Percentiles rank a stretch among this genome's conserved stretches.
Conservation (phyloP, 2,888 invertebrate genomes). For the Cerastoderma edule region DNA sequence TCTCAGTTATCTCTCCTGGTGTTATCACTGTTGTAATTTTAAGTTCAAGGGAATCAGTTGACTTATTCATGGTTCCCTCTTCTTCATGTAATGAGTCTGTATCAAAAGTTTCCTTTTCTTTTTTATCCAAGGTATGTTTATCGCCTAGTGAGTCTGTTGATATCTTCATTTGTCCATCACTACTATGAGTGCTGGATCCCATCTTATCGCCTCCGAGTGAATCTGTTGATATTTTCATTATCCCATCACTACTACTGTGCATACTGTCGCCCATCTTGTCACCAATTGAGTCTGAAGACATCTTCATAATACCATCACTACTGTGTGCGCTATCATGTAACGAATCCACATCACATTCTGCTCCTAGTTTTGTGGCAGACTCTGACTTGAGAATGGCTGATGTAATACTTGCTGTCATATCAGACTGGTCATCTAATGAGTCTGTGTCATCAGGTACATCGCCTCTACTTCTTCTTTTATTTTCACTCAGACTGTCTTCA, state of each 20-base stretch:
- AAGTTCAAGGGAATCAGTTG: constrained; percentile 73
- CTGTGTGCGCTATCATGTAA: constrained; percentile 69
- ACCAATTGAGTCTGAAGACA: constrained; percentile 77
- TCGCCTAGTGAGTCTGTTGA: constrained; percentile 77
- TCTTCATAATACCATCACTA: constrained; percentile 77
- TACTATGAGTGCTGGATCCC: constrained; percentile 49
- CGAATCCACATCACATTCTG: constrained; percentile 75
- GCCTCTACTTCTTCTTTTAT: constrained; percentile 61
- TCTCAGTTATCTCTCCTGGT: constrained; percentile 33
- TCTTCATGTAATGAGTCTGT: constrained; percentile 68
- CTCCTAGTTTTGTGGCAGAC: constrained; percentile 53
- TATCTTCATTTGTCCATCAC: constrained; percentile 77
- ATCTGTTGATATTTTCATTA: constrained; percentile 22
- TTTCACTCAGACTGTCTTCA: constrained; percentile 75
- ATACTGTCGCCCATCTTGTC: constrained; percentile 45
- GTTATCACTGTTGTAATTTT: constrained; percentile 35
- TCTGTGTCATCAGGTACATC: constrained; percentile 73
- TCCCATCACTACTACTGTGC: constrained; percentile 45
- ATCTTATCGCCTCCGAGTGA: constrained; percentile 39
- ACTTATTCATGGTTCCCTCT: constrained; percentile 66
- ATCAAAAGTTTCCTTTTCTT: constrained; percentile 67
- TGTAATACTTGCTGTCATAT: constrained; percentile 77
- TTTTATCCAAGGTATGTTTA: constrained; percentile 29
- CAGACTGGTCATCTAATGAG: constrained; percentile 77
- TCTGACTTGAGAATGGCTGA: constrained; percentile 74